Conservation (phyloP, 2,113 vertebrate species). For the Pyrgilauda ruficollis region DNA sequence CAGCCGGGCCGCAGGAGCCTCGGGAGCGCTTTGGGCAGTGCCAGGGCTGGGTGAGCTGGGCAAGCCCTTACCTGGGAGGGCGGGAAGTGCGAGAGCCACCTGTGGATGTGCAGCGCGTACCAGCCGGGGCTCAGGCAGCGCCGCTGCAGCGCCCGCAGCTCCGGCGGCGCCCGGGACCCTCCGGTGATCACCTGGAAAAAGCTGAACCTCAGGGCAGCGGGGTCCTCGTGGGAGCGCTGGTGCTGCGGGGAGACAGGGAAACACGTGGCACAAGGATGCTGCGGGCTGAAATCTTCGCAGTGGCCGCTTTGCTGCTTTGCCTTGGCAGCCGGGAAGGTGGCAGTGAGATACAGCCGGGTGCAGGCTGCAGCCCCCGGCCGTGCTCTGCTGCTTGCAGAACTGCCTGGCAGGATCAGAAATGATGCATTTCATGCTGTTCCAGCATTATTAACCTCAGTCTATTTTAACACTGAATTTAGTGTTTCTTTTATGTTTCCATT, state of each 20-base stretch:
- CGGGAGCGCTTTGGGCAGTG: too few relatives aligned
- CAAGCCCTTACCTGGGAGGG: constrained; percentile 83
- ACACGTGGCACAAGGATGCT: background rate
- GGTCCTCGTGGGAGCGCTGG: constrained; percentile 92
- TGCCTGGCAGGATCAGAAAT: background rate
- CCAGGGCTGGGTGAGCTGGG: accelerated
- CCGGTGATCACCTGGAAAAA: constrained; percentile 92
- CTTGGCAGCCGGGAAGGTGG: background rate
- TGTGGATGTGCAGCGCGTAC: constrained; percentile 88
- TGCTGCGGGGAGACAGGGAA: constrained; percentile 74
- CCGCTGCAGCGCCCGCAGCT: constrained; percentile 86
- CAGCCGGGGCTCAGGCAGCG: constrained; percentile 88
- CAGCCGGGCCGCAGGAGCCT: background rate
- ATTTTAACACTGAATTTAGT: background rate
- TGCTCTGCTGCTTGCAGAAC: background rate
- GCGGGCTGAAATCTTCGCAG: background rate
- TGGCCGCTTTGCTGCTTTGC: background rate
- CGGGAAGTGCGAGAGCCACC: constrained; percentile 88
- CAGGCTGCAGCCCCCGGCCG: background rate
- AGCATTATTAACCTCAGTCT: background rate
- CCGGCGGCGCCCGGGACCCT: constrained; percentile 71
- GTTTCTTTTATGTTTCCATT: background rate
- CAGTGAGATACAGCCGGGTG: background rate
- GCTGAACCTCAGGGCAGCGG: constrained; percentile 84
- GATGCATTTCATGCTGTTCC: background rate